Evolutionary conservation across 2,113 vertebrate genomes (phyloP), one percentile per base, ranked within the genome.

Genomic region (Spea bombifrons): DNA sequence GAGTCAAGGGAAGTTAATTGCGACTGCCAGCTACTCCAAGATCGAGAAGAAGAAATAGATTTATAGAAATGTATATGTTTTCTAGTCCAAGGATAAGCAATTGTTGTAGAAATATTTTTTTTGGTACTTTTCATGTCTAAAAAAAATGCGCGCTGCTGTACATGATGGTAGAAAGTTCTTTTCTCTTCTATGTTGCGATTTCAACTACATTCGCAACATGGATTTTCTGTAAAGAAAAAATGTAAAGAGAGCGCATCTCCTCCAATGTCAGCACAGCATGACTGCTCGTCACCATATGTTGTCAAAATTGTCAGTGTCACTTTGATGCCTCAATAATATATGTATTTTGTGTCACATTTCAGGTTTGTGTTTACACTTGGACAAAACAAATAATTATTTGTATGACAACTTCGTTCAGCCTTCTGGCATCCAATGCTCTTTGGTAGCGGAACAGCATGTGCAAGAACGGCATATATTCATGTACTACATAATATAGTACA

Each of bases 381-480:
- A 77, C 55, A 50, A 43, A 77, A 57, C 66, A 76, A 48, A 77
- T 70, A 70, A 63, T 63, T 71, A 77, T 61, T 63, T 61, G 46
- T 9, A 67, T 71, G 53, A 77, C 75, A 71, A 70, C 47, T 70
- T 45, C 63, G 44, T 70, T 59, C n/a, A 9, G 52, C 7, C 13
- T 57, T 16, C 53, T 47, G 66, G 53, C 75, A 49, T 4, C 12
- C 45, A n/a, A 48, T 77, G 43, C 8, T 70, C 55, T 59, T 70
- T 15, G 49, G 46, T 8, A 50, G 67, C 5, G 6, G 43, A 30
- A 8, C 48, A 52, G 17, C 5, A 6, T 64, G 61, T 64, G 30
- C 55, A 53, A 13, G 15, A 3, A 59, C 55, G 4, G 7, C 10
- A 12, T 30, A 30, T 30, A 30, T 30, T 30, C 30, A 30, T 30